These are phyloP conservation scores for Achlya flavicornis DNA, from an alignment of 2,888 invertebrate species.

Conservation along the genomic window DNA sequence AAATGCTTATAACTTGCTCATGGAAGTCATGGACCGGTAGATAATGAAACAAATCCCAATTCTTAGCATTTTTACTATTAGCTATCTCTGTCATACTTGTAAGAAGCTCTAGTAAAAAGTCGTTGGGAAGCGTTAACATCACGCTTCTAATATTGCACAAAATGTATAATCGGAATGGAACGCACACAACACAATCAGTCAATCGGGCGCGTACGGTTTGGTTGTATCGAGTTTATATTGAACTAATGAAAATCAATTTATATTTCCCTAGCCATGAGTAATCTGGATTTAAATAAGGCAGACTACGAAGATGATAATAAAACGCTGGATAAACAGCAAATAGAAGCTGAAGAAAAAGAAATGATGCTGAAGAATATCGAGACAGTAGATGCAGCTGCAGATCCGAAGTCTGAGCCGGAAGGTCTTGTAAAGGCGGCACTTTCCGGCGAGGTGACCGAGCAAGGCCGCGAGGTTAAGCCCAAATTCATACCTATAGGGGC, in stretches of 20 bases:
- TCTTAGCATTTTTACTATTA: too few species aligned
- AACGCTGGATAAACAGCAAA: constrained; percentile 86
- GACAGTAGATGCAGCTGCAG: constrained; percentile 72
- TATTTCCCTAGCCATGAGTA: constrained; percentile 56
- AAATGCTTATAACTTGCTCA: too few species aligned
- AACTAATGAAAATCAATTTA: constrained; percentile 5
- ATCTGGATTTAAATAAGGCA: constrained; percentile 68
- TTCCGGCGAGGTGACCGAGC: constrained; percentile 83
- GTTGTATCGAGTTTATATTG: not conserved
- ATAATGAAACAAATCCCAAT: too few species aligned
- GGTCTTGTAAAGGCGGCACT: constrained; percentile 79
- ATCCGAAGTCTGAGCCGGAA: constrained; percentile 71
- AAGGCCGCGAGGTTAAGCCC: constrained; percentile 90
- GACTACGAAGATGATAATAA: constrained; percentile 70
- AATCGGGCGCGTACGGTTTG: not conserved
- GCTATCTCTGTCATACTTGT: too few species aligned
- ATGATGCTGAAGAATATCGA: constrained; percentile 85
- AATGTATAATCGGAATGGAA: too few species aligned
- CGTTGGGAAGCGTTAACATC: too few species aligned
- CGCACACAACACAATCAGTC: too few species aligned
- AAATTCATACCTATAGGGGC: constrained; percentile 94
- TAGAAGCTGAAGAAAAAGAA: constrained; percentile 87
- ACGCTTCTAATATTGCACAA: too few species aligned
- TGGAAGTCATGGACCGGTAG: too few species aligned
- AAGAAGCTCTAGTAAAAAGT: too few species aligned